Evolutionary conservation across 2,113 vertebrate genomes (phyloP).

Genomic region (Centrocercus urophasianus): DNA sequence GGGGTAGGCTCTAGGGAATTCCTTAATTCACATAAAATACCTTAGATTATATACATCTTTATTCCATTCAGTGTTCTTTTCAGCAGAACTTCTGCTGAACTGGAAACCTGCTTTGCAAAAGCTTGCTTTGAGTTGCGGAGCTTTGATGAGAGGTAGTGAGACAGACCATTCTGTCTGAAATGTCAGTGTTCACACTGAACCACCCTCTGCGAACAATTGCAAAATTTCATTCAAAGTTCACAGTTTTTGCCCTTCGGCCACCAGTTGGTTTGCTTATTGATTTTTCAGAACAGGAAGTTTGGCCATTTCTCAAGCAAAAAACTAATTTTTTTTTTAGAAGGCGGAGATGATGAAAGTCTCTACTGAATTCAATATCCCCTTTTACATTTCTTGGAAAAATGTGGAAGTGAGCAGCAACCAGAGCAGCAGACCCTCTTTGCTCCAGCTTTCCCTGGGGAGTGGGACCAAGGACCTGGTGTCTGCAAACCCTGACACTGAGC

Average conservation of each 20-base stretch:
- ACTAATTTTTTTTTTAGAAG: background rate
- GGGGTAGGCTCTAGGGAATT: background rate
- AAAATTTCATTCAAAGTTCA: background rate
- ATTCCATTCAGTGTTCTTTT: background rate
- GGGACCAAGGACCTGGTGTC: background rate
- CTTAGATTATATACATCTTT: background rate
- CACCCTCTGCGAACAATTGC: background rate
- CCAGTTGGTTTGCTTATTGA: background rate
- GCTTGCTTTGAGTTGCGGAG: background rate
- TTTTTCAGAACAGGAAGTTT: background rate
- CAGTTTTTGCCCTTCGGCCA: background rate
- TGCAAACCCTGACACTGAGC: background rate
- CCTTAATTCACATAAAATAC: background rate
- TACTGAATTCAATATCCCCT: background rate
- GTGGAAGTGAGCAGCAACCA: background rate
- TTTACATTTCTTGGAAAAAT: background rate
- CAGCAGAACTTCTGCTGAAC: background rate
- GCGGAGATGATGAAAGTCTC: background rate
- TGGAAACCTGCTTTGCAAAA: accelerated
- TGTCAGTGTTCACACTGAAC: background rate
- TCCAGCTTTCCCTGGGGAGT: background rate
- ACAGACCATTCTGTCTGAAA: background rate
- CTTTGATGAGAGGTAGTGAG: background rate
- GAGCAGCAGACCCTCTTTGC: background rate
- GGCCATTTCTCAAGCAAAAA: background rate